Percentiles rank a stretch among this genome's conserved stretches.
Evolutionary conservation across 2,113 vertebrate species (phyloP).

Genomic region (Sporophila hypoxantha): DNA sequence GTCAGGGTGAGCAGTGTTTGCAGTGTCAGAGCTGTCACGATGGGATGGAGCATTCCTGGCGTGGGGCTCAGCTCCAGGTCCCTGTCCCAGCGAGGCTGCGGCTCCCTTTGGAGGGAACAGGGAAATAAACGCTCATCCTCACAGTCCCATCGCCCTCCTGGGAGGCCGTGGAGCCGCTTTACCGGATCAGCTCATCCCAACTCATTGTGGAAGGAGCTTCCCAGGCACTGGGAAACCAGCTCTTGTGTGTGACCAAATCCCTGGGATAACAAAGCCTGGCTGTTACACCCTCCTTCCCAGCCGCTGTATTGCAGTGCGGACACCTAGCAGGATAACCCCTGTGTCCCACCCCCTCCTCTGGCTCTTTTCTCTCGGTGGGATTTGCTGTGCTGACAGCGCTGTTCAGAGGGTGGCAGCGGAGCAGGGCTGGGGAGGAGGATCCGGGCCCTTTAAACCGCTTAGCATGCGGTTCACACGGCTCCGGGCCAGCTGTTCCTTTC

Average conservation of each 20-base stretch:
- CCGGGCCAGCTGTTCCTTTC: conserved; percentile 85
- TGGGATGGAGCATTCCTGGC: not conserved
- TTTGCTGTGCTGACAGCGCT: conserved; percentile 48
- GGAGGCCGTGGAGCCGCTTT: not conserved
- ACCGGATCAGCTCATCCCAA: not conserved
- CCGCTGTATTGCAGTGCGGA: not conserved
- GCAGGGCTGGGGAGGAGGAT: conserved; percentile 58
- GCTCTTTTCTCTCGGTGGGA: conserved; percentile 21
- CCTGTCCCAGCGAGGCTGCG: not conserved
- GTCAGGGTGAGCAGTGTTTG: accelerated
- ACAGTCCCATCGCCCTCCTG: not conserved
- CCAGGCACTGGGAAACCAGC: conserved; percentile 13
- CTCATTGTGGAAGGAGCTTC: conserved; percentile 35
- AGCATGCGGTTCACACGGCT: conserved; percentile 85
- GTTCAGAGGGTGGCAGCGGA: conserved; percentile 40
- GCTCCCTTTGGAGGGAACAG: not conserved
- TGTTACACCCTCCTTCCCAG: conserved; percentile 2
- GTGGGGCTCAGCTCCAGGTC: accelerated
- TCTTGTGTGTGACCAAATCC: conserved; percentile 39
- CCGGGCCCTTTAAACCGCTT: conserved; percentile 75
- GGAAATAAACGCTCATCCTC: not conserved
- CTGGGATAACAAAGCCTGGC: conserved; percentile 40
- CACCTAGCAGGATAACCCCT: conserved; percentile 12
- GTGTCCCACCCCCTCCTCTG: not conserved
- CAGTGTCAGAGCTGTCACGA: accelerated